Evolutionary conservation across 1,140 invertebrate genomes (phyloP).

Genomic region (Metopolophium dirhodum): DNA sequence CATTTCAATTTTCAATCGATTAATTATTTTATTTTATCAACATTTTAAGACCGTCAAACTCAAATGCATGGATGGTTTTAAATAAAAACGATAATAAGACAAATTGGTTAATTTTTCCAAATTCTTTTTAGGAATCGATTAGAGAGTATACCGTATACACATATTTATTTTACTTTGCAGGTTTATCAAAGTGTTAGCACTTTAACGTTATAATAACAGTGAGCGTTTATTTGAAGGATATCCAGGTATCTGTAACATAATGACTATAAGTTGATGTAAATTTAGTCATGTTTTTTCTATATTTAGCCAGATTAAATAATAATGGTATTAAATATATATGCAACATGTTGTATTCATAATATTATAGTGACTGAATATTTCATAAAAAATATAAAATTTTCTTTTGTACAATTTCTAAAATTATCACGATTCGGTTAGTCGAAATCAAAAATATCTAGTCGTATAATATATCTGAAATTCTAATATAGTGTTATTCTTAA

Average conservation of each 20-base stretch:
- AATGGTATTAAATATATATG: neutral
- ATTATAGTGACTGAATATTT: neutral
- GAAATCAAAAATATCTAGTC: neutral
- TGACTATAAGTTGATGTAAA: neutral
- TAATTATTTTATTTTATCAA: neutral
- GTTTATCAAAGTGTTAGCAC: neutral
- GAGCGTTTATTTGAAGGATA: neutral
- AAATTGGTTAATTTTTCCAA: neutral
- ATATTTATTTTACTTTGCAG: neutral
- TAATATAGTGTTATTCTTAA: no score
- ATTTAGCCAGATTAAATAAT: neutral
- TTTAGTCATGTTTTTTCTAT: neutral
- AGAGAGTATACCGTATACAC: no score
- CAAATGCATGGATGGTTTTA: neutral
- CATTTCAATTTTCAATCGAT: neutral
- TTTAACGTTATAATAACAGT: neutral
- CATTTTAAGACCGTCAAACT: neutral
- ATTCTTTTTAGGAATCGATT: neutral
- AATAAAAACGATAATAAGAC: neutral
- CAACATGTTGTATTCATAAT: neutral
- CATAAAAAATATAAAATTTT: neutral
- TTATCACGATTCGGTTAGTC: neutral
- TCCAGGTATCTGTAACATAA: neutral
- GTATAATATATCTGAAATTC: no score
- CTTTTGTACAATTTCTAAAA: neutral